phyloP scores from a whole-genome alignment of 1,140 invertebrate genomes.

The Drosophila carrolli region DNA sequence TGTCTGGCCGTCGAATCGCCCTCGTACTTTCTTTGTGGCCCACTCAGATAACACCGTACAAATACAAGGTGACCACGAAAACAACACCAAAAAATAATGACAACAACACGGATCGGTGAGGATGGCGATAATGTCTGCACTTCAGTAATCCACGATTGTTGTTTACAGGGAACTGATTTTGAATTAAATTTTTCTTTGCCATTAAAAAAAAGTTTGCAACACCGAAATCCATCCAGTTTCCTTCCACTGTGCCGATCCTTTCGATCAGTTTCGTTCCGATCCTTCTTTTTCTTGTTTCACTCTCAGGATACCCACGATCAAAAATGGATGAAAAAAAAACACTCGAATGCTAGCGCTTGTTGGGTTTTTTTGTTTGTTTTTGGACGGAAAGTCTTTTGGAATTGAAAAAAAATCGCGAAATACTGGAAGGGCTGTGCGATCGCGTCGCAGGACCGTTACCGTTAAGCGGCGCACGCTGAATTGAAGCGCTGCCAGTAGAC shows the following conservation, averaged over 20 bases:
- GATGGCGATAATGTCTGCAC: slow-evolving; percentile 31
- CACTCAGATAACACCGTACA: slow-evolving; percentile 37
- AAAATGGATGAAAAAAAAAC: slow-evolving; percentile 23
- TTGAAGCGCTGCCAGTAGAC: slow-evolving; percentile 68
- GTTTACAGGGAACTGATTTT: slow-evolving; percentile 12
- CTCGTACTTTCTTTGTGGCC: slow-evolving; percentile 26
- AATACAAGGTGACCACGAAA: slow-evolving; percentile 32
- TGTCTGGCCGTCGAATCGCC: slow-evolving; percentile 2
- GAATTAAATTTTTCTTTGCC: not conserved
- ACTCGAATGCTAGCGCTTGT: slow-evolving; percentile 2
- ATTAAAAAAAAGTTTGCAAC: slow-evolving; percentile 2
- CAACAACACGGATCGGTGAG: slow-evolving; percentile 10
- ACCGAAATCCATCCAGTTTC: not conserved
- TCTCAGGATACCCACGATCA: slow-evolving; percentile 38
- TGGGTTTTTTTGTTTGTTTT: not conserved
- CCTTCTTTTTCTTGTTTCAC: not conserved
- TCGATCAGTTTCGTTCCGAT: slow-evolving; percentile 4
- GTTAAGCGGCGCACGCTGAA: slow-evolving; percentile 75
- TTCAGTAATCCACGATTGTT: slow-evolving; percentile 16
- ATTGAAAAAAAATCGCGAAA: not conserved
- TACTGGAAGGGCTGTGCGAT: slow-evolving; percentile 20
- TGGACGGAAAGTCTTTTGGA: not conserved
- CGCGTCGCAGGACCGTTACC: slow-evolving; percentile 73
- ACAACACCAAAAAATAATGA: slow-evolving; percentile 19
- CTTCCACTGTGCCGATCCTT: slow-evolving; percentile 5